Conservation (phyloP, 1,140 invertebrate species). For the Platorchestia sp. region DNA sequence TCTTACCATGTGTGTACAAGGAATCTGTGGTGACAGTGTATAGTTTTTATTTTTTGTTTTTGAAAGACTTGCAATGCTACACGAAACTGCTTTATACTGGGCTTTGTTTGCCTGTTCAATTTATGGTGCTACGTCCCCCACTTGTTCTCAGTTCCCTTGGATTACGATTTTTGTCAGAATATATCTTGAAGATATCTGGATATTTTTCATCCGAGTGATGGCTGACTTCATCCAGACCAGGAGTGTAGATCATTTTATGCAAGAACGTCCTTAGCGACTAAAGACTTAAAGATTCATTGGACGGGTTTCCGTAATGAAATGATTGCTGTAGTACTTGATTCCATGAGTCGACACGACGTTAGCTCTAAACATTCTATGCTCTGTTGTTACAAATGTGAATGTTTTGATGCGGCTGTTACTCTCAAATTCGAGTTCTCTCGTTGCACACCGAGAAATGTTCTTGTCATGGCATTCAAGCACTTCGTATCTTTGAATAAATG, state of each 20-base stretch:
- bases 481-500: background rate
- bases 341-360: background rate
- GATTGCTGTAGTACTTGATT: background rate
- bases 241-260: background rate
- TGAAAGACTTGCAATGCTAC: background rate
- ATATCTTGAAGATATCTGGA: too few species aligned
- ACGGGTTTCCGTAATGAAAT: background rate
- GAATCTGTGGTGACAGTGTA: background rate
- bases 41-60: background rate
- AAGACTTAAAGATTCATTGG: background rate
- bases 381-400: background rate
- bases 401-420: background rate
- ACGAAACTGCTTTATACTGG: background rate
- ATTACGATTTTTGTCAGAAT: too few species aligned
- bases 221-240: background rate
- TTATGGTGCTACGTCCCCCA: too few species aligned
- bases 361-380: background rate
- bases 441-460: background rate
- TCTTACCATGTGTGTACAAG: background rate
- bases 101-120: too few species aligned
- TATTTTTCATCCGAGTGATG: background rate
- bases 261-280: background rate
- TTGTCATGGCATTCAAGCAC: background rate
- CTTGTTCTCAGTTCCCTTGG: too few species aligned
- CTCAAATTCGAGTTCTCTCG: background rate